Conservation (phyloP, 2,888 invertebrate species). For the Sinelater perroti region DNA sequence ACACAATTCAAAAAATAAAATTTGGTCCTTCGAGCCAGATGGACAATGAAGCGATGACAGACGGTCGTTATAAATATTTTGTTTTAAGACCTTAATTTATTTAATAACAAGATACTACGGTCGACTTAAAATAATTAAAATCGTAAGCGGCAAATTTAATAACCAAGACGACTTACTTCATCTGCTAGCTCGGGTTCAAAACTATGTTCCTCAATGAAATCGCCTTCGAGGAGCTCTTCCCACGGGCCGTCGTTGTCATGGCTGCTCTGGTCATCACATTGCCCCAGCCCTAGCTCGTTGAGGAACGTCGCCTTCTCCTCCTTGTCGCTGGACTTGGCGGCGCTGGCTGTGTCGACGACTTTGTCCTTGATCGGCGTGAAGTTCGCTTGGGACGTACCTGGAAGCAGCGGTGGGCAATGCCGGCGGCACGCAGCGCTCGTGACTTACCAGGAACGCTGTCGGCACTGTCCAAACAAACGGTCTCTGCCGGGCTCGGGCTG, state of each 20-base stretch:
- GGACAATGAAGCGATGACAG: no score
- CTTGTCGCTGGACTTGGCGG: constrained; percentile 35
- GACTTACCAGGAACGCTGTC: constrained; percentile 54
- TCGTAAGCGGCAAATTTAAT: background rate
- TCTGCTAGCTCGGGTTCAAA: constrained; percentile 42
- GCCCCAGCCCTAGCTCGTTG: constrained; percentile 54
- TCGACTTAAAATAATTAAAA: no score
- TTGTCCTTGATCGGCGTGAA: constrained; percentile 35
- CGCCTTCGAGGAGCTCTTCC: constrained; percentile 49
- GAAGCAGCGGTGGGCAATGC: no score
- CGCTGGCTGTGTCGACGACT: constrained; percentile 25
- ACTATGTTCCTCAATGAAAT: constrained; percentile 35
- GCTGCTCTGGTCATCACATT: constrained; percentile 51
- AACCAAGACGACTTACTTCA: constrained; percentile 32
- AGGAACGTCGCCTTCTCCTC: constrained; percentile 54
- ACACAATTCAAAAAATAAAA: no score
- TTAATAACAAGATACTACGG: no score
- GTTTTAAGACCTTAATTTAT: no score
- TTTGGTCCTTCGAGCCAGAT: no score
- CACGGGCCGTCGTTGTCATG: constrained; percentile 49
- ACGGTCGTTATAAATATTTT: background rate
- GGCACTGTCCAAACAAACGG: constrained; percentile 55
- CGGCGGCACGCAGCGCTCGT: background rate
- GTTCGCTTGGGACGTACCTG: constrained; percentile 55
- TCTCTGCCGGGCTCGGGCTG: constrained; percentile 60